A percentile compares a stretch with the other conserved stretches of the same genome.
phyloP scores from a whole-genome alignment of 2,797 vertebrate genomes.

The Chloroceryle amazona region DNA sequence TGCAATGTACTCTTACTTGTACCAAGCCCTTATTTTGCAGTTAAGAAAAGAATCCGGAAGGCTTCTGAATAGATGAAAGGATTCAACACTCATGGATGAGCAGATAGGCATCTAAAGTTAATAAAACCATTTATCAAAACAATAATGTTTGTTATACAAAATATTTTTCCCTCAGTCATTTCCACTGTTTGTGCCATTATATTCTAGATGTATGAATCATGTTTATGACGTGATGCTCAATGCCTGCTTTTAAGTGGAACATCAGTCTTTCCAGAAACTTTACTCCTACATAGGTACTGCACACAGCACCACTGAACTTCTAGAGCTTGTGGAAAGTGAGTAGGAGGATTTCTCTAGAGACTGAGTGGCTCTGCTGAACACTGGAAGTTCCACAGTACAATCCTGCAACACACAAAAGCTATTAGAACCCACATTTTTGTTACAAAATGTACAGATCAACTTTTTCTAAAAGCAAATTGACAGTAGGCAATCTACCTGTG shows the following conservation, averaged over 20 bases:
- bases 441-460: neutral
- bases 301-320: neutral
- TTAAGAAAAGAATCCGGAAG: neutral
- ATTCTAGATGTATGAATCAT: neutral
- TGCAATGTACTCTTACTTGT: neutral
- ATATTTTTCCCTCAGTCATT: neutral
- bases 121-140: neutral
- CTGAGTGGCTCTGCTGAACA: neutral
- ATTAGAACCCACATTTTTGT: neutral
- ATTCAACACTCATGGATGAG: neutral
- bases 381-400: neutral
- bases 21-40: neutral
- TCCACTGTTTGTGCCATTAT: neutral
- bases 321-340: neutral
- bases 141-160: neutral
- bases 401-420: neutral
- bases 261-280: neutral
- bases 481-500: neutral
- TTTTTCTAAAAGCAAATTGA: neutral
- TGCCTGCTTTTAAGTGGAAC: neutral
- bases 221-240: neutral
- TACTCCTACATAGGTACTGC: neutral
- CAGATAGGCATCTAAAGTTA: neutral
- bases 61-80: neutral
- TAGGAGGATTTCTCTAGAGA: slow-evolving; percentile 29